Evolutionary conservation across 2,888 invertebrate genomes (phyloP), one percentile per base, ranked within the genome.

Genomic region (Lasioglossum figueresi): DNA sequence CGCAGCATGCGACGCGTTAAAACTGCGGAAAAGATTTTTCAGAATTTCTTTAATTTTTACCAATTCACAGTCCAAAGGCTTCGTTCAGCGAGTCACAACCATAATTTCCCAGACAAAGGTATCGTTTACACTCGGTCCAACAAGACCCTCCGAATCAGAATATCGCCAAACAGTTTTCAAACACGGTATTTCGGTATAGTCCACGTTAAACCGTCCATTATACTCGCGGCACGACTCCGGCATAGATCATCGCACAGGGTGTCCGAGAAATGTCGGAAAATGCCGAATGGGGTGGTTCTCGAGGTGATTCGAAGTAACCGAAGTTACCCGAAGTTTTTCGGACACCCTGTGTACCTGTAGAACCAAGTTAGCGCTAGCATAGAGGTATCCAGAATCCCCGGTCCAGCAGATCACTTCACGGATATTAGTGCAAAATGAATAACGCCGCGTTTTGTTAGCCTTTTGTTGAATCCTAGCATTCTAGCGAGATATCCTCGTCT

Each of bases 341-440:
- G 23, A 23, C 48, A 23, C 48, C 48, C 23, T 48, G 48, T 48
- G 6, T 6, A 16, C 5, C 14, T 63, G 2, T 16, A 6, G 6
- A 27, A 31, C 5, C 16, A 8, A 37, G 74, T 70, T 73, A 56
- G 70, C 73, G 34, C 45, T 83, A 56, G 82, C 79, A 84, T 82
- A 37, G 52, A 1, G 48, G 63, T n/a, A 23, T 31, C 48, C n/a
- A 27, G 68, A 19, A 19, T 43, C 6, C 56, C 31, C 48, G 48
- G 66, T 45, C 34, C 59, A 16, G 63, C 43, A 79, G 74, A 81
- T 78, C 82, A 78, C 82, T 88, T 88, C 79, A 88, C 83, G 88
- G 85, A 63, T 83, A 84, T 88, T 82, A 87, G 85, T 80, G 70
- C 80, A 85, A 79, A 82, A 85, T 83, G 79, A 89, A 82, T 77